These are phyloP conservation scores for Rutpela maculata DNA, from an alignment of 2,888 invertebrate species.

Conservation along the genomic window DNA sequence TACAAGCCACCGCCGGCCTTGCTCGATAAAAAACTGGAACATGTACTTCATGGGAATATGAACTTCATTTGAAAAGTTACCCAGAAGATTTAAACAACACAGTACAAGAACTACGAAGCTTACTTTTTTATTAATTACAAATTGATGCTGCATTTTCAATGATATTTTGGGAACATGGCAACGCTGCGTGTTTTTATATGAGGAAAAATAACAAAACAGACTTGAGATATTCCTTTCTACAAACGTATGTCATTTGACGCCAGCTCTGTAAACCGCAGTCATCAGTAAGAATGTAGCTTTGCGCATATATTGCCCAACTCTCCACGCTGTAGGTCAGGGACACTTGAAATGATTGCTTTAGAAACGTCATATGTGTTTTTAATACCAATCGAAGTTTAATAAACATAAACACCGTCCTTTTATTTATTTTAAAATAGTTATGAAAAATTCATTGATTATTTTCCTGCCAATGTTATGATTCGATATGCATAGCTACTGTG, in stretches of 20 bases:
- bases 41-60: no score
- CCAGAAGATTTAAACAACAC: no score
- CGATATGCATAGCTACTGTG: no score
- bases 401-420: not conserved
- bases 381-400: conserved; percentile 2
- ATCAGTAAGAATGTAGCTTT: conserved; percentile 6
- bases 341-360: not conserved
- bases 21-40: no score
- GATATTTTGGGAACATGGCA: not conserved
- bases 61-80: no score
- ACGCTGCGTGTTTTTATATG: not conserved
- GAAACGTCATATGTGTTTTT: conserved; percentile 11
- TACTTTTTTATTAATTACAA: not conserved
- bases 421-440: not conserved
- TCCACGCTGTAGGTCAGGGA: conserved; percentile 18
- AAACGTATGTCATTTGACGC: not conserved
- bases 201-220: not conserved
- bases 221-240: not conserved
- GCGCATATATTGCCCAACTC: not conserved
- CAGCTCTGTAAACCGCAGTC: not conserved
- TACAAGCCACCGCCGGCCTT: no score
- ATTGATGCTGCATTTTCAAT: not conserved
- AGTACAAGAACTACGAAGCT: no score
- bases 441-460: not conserved
- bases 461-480: not conserved